Percentiles rank a stretch among this genome's conserved stretches.
phyloP scores from a whole-genome alignment of 2,113 vertebrate genomes.

The Pycnonotus jocosus region DNA sequence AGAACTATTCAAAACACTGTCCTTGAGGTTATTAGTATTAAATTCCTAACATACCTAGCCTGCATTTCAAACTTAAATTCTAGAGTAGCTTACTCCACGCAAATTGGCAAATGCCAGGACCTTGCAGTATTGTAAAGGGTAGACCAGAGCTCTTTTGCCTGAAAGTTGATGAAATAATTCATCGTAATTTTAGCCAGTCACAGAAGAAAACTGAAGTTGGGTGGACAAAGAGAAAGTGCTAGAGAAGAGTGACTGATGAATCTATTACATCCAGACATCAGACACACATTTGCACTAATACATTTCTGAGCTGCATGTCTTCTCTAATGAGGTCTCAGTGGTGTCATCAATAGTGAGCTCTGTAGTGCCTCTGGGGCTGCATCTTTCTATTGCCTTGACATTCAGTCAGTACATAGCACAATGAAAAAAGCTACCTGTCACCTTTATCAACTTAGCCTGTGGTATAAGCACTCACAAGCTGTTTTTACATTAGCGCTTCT shows the following conservation, averaged over 20 bases:
- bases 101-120: background rate
- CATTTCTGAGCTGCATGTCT: background rate
- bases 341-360: background rate
- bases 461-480: background rate
- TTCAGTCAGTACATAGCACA: background rate
- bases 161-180: background rate
- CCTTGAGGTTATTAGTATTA: background rate
- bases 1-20: constrained; percentile 58
- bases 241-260: background rate
- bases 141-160: background rate
- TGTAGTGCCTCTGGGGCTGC: background rate
- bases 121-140: background rate
- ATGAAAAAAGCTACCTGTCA: background rate
- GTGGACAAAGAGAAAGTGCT: background rate
- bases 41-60: background rate
- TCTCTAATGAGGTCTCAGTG: background rate
- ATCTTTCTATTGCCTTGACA: background rate
- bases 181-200: background rate
- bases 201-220: background rate
- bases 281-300: background rate
- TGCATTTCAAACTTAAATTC: background rate
- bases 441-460: background rate
- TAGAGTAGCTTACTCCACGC: background rate
- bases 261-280: background rate
- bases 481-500: background rate